phyloP scores from a whole-genome alignment of 2,888 invertebrate species.

The Pediacus dermestoides region DNA sequence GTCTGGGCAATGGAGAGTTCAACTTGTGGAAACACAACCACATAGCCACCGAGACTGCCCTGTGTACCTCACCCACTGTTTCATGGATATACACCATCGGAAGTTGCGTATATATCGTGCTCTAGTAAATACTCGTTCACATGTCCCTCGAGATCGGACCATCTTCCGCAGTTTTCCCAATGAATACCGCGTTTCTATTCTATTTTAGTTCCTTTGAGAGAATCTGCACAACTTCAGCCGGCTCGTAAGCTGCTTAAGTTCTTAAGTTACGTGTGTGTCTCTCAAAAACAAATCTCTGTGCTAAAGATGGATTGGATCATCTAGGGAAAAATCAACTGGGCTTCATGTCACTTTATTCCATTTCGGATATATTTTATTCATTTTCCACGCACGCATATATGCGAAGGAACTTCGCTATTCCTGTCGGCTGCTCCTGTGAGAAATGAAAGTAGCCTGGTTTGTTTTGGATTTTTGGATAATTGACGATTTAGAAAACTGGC shows the following conservation, averaged over 20 bases:
- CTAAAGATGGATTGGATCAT: constrained; percentile 25
- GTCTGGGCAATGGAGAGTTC: constrained; percentile 7
- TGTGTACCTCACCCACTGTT: background rate
- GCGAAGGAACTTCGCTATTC: no score
- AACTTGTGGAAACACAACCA: constrained; percentile 4
- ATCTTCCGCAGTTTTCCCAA: constrained; percentile 39
- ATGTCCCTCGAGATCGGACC: constrained; percentile 24
- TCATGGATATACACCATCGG: constrained; percentile 16
- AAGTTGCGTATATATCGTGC: constrained; percentile 18
- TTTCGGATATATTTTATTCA: no score
- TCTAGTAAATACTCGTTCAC: constrained; percentile 16
- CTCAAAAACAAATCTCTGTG: constrained; percentile 26
- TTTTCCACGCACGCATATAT: no score
- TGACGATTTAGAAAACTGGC: no score
- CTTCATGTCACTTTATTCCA: no score
- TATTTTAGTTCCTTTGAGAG: constrained; percentile 31
- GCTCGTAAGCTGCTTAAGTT: constrained; percentile 29
- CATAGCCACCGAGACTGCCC: no score
- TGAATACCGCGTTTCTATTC: constrained; percentile 42
- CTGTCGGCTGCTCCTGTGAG: no score
- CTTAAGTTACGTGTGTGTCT: constrained; percentile 28
- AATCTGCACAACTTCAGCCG: constrained; percentile 22
- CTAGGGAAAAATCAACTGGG: constrained; percentile 16
- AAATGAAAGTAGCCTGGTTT: no score
- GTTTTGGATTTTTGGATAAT: no score